Conservation (phyloP, 1,140 invertebrate genomes). For the Cardiocondyla obscurior region DNA sequence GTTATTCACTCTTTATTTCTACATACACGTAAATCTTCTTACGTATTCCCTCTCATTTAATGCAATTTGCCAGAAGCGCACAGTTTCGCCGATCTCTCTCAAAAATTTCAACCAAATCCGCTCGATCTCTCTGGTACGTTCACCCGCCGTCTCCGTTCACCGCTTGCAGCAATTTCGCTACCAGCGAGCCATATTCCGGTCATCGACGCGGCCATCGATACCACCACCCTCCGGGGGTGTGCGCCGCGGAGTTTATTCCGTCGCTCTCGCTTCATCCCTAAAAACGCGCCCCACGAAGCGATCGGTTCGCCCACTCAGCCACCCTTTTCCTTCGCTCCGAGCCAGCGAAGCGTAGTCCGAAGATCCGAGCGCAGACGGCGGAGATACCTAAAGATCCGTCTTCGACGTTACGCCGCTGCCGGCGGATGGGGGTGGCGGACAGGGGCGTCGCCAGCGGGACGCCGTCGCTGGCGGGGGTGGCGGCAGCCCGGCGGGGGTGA, state of each 20-base stretch:
- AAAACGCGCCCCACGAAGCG: constrained; percentile 19
- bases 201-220: constrained; percentile 51
- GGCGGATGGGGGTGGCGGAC: constrained; percentile 43
- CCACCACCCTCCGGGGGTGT: background rate
- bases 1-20: no score
- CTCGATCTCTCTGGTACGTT: background rate
- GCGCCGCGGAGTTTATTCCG: constrained; percentile 29
- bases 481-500: constrained; percentile 46
- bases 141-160: background rate
- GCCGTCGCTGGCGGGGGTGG: constrained; percentile 14
- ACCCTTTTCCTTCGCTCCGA: constrained; percentile 55
- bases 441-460: constrained; percentile 52
- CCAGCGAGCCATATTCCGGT: constrained; percentile 34
- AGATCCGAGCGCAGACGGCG: constrained; percentile 63
- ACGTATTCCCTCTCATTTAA: background rate
- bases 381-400: constrained; percentile 71
- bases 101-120: background rate
- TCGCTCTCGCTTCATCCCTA: constrained; percentile 28
- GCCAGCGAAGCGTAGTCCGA: constrained; percentile 64
- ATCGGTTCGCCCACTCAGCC: constrained; percentile 29
- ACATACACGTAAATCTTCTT: background rate
- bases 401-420: constrained; percentile 60
- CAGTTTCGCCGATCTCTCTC: background rate
- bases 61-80: background rate
- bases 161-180: constrained; percentile 15